Percentiles rank a stretch among this genome's conserved stretches.
phyloP scores from a whole-genome alignment of 2,113 vertebrate species.

The Ranitomeya imitator region DNA sequence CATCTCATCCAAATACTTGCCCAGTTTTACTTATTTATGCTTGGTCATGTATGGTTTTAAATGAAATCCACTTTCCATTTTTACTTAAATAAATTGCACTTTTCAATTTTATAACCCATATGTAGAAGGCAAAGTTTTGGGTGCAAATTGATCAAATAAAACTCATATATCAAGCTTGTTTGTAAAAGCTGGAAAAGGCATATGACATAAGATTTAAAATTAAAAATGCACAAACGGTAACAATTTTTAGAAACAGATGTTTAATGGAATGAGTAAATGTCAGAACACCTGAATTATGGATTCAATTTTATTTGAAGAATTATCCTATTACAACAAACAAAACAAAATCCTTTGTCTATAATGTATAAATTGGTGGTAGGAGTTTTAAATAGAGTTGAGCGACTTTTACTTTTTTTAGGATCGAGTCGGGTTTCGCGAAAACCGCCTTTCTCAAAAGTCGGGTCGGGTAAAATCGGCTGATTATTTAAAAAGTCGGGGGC shows the following conservation, averaged over 20 bases:
- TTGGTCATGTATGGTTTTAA: neutral
- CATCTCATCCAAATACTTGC: too few relatives aligned
- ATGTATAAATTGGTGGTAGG: neutral
- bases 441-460: too few relatives aligned
- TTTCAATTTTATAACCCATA: neutral
- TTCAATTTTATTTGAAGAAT: neutral
- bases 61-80: neutral
- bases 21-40: too few relatives aligned
- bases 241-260: neutral
- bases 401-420: too few relatives aligned
- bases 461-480: too few relatives aligned
- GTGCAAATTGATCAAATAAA: neutral
- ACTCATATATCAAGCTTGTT: neutral
- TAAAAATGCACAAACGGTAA: slow-evolving; percentile 1
- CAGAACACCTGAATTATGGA: neutral
- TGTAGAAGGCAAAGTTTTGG: neutral
- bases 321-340: neutral
- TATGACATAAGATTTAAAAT: slow-evolving; percentile 10
- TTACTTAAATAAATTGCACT: neutral
- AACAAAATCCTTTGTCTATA: neutral
- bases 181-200: neutral
- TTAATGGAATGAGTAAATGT: neutral
- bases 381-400: too few relatives aligned
- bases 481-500: too few relatives aligned
- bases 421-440: too few relatives aligned